Base-by-base conservation (phyloP, 2,113 vertebrate species). In the Myotis brandtii region DNA sequence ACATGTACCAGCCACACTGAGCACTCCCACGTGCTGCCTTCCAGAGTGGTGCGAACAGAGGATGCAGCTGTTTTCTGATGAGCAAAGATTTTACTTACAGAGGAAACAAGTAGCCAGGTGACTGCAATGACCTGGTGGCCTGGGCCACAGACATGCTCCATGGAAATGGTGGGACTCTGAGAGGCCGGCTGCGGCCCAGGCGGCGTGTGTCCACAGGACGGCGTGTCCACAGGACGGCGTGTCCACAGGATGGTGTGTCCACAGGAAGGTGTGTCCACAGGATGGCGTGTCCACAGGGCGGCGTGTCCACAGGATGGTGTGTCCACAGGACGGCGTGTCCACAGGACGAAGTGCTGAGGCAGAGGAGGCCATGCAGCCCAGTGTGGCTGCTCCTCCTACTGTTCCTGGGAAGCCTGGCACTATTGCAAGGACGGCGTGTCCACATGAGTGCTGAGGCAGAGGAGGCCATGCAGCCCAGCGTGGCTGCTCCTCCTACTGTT, bases 331-430 rank as follows among this genome's bases (percentile, higher is more conserved):
- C 21, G 82, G 69, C 9, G 25, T 89, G 95, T 97, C 27, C 2
- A 20, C 32, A 79, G 6, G 30, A 79, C n/a, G n/a, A 20, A 64
- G 59, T 43, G 17, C 48, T 6, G 27, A 17, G 37, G 13, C 32
- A 21, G 62, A 50, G 5, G 72, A 86, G 93, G 93, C 86, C 70
- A 93, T 73, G 79, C 30, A 64, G 64, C 92, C 70, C n/a, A 6
- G 91, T 17, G 40, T 86, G 89, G n/a, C 56, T 93, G 50, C 77
- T 92, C 43, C 37, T 0, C 46, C 0, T 46, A 4, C 85, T 80
- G 98, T 97, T 98, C 89, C 97, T 96, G 96, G 91, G 97, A 97
- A 77, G 92, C 72, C 85, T 92, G 89, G 93, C 93, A 87, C 14
- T 5, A 84, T 0, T 94, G 48, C 13, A 64, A 66, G 27, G 13